phyloP scores from a whole-genome alignment of 2,888 invertebrate genomes.

The Drosophila cracens region DNA sequence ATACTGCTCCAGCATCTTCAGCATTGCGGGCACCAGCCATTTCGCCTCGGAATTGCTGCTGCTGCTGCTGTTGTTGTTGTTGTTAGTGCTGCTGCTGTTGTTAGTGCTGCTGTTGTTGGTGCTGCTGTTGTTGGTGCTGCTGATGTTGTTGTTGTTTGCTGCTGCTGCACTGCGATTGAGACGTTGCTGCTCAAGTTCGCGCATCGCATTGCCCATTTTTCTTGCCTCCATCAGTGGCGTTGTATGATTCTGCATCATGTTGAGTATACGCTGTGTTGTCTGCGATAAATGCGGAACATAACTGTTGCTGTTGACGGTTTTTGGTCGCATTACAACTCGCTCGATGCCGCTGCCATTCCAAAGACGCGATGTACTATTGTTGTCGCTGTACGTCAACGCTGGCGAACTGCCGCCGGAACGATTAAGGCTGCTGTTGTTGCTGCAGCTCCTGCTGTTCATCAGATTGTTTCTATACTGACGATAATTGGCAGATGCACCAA shows the following conservation, averaged over 20 bases:
- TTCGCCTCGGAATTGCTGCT: constrained; percentile 72
- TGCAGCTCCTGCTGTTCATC: background rate
- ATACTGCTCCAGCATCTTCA: constrained; percentile 87
- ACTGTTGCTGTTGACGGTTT: background rate
- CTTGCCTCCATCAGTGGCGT: constrained; percentile 92
- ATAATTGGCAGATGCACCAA: constrained; percentile 89
- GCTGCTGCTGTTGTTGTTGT: background rate
- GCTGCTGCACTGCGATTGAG: constrained; percentile 27
- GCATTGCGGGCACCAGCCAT: constrained; percentile 88
- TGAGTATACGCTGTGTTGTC: constrained; percentile 91
- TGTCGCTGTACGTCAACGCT: constrained; percentile 27
- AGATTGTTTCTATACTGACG: constrained; percentile 60
- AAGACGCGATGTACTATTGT: constrained; percentile 34
- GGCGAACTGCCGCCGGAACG: constrained; percentile 56
- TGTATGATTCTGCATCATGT: constrained; percentile 92
- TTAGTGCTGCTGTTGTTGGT: background rate
- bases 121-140: background rate
- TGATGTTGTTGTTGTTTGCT: constrained; percentile 43
- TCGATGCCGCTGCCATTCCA: constrained; percentile 31
- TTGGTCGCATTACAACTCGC: constrained; percentile 48
- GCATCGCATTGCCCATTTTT: constrained; percentile 88
- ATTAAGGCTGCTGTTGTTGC: constrained; percentile 30
- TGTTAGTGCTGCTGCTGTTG: background rate
- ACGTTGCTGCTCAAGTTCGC: constrained; percentile 65
- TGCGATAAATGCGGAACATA: constrained; percentile 79